Evolutionary conservation across 1,140 invertebrate genomes (phyloP), one percentile per base, ranked within the genome.

Genomic region (Helicoverpa zea): DNA sequence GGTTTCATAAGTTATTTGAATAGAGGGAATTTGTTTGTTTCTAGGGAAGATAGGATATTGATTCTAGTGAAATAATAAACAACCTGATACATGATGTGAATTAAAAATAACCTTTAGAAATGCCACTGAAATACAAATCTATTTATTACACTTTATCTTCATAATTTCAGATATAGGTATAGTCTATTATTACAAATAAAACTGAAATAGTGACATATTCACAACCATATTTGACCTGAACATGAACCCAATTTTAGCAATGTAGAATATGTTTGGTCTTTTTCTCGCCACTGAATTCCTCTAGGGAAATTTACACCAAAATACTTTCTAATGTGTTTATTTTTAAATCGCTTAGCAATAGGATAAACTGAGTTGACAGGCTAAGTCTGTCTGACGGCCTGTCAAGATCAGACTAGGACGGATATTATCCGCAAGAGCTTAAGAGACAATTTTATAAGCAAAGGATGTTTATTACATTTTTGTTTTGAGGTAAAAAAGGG

Each of bases 361-460:
- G 29, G 52, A 58, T 58, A 35, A 58, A 73, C 49, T 49, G 29
- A 54, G 68, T 52, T 73, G 70, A 73, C 23, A 23, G 29, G 23
- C 23, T 73, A 56, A 73, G 51, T 54, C 68, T 29, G 51, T 23
- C 30, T 14, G 29, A 73, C 70, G 13, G 70, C 52, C 52, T 73
- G 70, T 73, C 70, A 73, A 43, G 29, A 18, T 43, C 70, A 73
- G 70, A n/a, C 51, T 56, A n/a, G 13, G 58, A 73, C 16, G 52
- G 70, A 73, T 56, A 43, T 73, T 58, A 58, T 58, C 9, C 70
- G 35, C n/a, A 23, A 73, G 35, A 18, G 18, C 47, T 68, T 72
- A 54, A 30, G 13, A 43, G 70, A 58, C 52, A 58, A 52, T 52
- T 70, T 58, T 73, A n/a, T 73, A 11, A 14, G 9, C 0, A 43